phyloP scores from a whole-genome alignment of 2,797 vertebrate species.

The Syngnathus acus region DNA sequence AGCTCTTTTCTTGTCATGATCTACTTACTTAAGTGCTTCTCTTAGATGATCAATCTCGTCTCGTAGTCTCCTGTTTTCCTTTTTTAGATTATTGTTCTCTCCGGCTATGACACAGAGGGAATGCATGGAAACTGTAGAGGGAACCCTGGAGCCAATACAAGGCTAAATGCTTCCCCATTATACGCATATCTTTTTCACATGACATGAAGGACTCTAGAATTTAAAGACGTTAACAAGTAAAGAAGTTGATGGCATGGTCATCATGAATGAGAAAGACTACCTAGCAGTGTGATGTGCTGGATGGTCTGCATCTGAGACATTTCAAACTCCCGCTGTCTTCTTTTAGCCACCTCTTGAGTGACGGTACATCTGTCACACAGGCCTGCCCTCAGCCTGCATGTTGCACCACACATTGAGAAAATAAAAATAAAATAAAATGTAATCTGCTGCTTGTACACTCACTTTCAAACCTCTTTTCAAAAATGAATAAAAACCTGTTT shows the following conservation, averaged over 20 bases:
- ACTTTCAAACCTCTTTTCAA: not conserved
- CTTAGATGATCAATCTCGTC: slow-evolving; percentile 75
- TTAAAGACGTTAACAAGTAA: too few species aligned
- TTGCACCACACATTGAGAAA: not conserved
- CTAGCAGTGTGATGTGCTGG: slow-evolving; percentile 83
- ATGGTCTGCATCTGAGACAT: slow-evolving; percentile 81
- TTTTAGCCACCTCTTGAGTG: slow-evolving; percentile 89
- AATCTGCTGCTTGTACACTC: not conserved
- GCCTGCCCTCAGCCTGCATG: slow-evolving; percentile 83
- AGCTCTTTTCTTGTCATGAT: not conserved
- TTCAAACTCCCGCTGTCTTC: slow-evolving; percentile 85
- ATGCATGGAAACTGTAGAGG: not conserved
- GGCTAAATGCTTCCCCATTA: too few species aligned
- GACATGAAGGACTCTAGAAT: too few species aligned
- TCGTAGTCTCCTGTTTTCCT: slow-evolving; percentile 77
- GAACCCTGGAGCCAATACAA: too few species aligned
- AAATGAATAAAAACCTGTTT: slow-evolving; percentile 74
- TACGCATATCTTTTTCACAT: too few species aligned
- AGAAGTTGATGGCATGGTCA: not conserved
- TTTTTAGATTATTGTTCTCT: slow-evolving; percentile 77
- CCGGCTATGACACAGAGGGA: slow-evolving; percentile 59
- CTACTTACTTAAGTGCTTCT: slow-evolving; percentile 70
- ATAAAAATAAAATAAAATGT: not conserved
- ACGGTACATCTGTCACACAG: slow-evolving; percentile 94
- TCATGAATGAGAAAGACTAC: slow-evolving; percentile 49